Percentiles rank a stretch among this genome's conserved stretches.
Evolutionary conservation across 1,140 invertebrate genomes (phyloP).

Genomic region (Zaprionus gabonicus): DNA sequence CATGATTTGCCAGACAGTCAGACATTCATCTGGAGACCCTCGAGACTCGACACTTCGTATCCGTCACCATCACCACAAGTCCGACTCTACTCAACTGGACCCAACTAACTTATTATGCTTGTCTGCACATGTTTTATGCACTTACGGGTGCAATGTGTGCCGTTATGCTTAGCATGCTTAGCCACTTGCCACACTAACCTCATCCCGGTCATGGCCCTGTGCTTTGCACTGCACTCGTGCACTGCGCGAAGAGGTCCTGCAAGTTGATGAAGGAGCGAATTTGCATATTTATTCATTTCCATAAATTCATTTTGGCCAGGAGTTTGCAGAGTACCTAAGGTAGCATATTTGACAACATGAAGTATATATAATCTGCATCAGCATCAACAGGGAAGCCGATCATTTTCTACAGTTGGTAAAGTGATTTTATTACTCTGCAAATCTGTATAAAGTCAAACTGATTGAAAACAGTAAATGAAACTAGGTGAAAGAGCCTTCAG

Average conservation of each 20-base stretch:
- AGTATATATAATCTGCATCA: no score
- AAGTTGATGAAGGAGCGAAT: neutral
- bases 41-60: neutral
- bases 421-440: no score
- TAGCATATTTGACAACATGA: no score
- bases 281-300: no score
- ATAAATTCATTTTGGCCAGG: no score
- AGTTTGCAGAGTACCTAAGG: no score
- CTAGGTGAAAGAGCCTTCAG: no score
- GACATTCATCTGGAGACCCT: constrained; percentile 4
- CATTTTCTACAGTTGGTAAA: no score
- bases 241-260: neutral
- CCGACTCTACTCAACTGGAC: constrained; percentile 9
- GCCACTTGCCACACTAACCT: neutral
- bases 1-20: constrained; percentile 22
- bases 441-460: no score
- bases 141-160: constrained; percentile 6
- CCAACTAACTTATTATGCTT: constrained; percentile 32
- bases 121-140: constrained; percentile 32
- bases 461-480: no score
- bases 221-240: neutral
- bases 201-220: neutral
- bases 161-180: constrained; percentile 19
- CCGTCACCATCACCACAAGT: neutral
- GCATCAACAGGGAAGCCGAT: no score